Base-by-base conservation (phyloP, 1,140 invertebrate species). In the Dinoponera quadriceps region DNA sequence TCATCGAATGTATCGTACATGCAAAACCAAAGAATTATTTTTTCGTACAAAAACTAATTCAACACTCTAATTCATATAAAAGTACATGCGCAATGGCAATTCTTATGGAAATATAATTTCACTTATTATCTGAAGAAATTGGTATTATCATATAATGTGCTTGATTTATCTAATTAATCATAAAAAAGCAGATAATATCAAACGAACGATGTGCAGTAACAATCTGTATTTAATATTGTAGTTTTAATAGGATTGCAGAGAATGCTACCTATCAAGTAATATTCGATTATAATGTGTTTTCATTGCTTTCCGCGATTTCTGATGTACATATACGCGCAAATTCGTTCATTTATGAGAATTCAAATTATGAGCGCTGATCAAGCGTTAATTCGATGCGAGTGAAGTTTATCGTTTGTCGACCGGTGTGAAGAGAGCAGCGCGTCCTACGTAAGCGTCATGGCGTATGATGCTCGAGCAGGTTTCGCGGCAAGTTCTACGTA, bases 21-120 rank as follows among this genome's bases (percentile, higher is more conserved):
- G 1, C 49, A 38, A 77, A 77, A 74, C n/a, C 7, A 66, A 11
- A 66, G 27, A 63, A 77, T 25, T 22, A 54, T 63, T 48, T 48
- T 60, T 33, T 55, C 16, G n/a, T 55, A 11, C 48, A 29, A 63
- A 63, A 9, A 60, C 16, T 74, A 27, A n/a, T 29, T 65, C 29
- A 65, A 33, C 27, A 20, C 18, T 13, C 27, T 62, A 18, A 16
- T 11, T n/a, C 20, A 38, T 33, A 63, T 1, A 63, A 63, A n/a
- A 20, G 9, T 33, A 63, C 7, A 3, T n/a, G 18, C 38, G 29
- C 1, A 13, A 33, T 3, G 38, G 20, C 38, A 63, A 63, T 63
- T 55, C 33, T 51, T 13, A 18, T 51, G 18, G 11, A 51, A 71
- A 71, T 51, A 54, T 11, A 7, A 11, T 71, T 11, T 51, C 9